A percentile compares a stretch with the other conserved stretches of the same genome.
Conservation (phyloP, 1,140 invertebrate species). For the Melitaea cinxia region DNA sequence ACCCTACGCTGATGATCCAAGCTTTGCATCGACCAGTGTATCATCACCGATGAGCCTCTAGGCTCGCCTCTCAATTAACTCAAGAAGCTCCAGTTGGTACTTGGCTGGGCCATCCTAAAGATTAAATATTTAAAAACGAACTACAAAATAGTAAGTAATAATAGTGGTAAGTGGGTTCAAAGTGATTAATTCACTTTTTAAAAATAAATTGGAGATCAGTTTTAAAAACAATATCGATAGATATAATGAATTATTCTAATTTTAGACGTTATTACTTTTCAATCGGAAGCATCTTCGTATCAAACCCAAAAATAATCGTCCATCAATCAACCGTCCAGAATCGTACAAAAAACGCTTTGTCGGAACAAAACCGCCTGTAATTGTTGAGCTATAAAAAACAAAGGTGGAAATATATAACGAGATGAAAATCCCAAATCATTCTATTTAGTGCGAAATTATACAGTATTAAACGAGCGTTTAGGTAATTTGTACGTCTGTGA, state of each 20-base stretch:
- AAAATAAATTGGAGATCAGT: too few species aligned
- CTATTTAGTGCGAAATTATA: constrained; percentile 79
- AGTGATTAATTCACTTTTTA: background rate
- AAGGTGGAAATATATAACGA: constrained; percentile 77
- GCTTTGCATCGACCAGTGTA: too few species aligned
- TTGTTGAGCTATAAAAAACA: constrained; percentile 73
- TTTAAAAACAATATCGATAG: constrained; percentile 18
- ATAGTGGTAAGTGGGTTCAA: too few species aligned
- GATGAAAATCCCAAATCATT: constrained; percentile 74
- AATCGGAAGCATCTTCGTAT: constrained; percentile 69
- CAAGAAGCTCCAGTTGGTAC: too few species aligned
- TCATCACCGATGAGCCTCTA: too few species aligned
- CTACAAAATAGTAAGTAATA: too few species aligned
- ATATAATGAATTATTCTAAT: constrained; percentile 17
- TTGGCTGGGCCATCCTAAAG: too few species aligned
- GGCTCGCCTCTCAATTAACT: too few species aligned
- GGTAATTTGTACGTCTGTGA: constrained; percentile 68
- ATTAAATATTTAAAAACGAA: too few species aligned
- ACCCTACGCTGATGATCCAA: too few species aligned
- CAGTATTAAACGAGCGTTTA: constrained; percentile 73
- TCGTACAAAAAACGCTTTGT: constrained; percentile 69
- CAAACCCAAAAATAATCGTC: constrained; percentile 72
- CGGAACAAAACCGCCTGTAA: constrained; percentile 59
- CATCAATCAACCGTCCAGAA: constrained; percentile 72
- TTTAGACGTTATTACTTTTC: constrained; percentile 41